Percentiles rank a stretch among this genome's conserved stretches.
Conservation (phyloP, 2,113 vertebrate genomes). For the Phaethornis superciliosus region DNA sequence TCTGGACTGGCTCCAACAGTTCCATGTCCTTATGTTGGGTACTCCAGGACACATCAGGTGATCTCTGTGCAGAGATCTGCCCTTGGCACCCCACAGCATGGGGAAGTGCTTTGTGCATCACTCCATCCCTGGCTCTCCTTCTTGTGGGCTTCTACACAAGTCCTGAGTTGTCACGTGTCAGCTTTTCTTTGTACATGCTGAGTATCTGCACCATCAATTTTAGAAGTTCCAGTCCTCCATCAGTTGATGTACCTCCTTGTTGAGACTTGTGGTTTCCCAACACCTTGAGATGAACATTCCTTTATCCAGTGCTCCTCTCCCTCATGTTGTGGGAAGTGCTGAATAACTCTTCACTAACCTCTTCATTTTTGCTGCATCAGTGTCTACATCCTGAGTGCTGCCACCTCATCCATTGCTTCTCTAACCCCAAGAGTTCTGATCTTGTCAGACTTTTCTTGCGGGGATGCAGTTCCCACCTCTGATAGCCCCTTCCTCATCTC, state of each 20-base stretch:
- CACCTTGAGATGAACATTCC: not conserved
- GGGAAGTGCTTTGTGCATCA: fast-evolving
- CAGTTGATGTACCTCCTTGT: not conserved
- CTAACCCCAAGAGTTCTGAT: not conserved
- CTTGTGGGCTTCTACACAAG: too few relatives aligned
- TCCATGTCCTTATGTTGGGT: too few relatives aligned
- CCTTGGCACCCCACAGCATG: not conserved
- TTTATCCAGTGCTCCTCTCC: not conserved
- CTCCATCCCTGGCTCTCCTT: not conserved
- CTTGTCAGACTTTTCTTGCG: not conserved
- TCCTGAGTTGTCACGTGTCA: not conserved
- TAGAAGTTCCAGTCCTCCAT: not conserved
- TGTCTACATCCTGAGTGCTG: not conserved
- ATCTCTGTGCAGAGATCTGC: fast-evolving
- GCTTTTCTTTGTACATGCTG: not conserved
- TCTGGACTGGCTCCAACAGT: too few relatives aligned
- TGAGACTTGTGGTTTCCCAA: not conserved
- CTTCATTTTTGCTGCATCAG: not conserved
- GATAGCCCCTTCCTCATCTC: not conserved
- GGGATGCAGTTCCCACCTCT: not conserved
- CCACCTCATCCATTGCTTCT: not conserved
- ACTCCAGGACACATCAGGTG: too few relatives aligned
- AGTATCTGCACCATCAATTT: not conserved
- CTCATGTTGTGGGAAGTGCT: not conserved
- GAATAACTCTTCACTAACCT: not conserved